Evolutionary conservation across 2,888 invertebrate species (phyloP), one percentile per base, ranked within the genome.

Genomic region (Drosophila niveifrons): DNA sequence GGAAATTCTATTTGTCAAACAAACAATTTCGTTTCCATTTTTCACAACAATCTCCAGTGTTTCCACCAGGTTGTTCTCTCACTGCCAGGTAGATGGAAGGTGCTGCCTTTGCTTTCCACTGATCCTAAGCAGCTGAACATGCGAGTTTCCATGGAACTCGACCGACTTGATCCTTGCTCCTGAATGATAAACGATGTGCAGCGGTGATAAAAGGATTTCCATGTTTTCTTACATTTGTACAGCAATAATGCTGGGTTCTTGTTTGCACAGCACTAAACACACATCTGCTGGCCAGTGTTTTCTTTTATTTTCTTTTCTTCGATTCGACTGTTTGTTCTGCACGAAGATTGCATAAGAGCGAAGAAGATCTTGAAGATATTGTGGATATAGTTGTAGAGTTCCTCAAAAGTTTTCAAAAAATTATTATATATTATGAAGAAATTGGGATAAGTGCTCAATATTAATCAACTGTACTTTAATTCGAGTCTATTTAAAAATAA

Each of bases 1-100:
- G 75, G 53, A 68, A 82, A 75, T 87, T 84, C 63, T 85, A 76
- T 88, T 84, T 88, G 86, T 83, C 82, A 85, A 83, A 83, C 78
- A 83, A 88, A 88, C 88, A 78, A 80, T 88, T 85, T 68, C 73
- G 61, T 57, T 70, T 58, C 65, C 47, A 53, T 80, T 82, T 65
- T 73, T 65, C 72, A 62, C 28, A 36, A 29, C 18, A 3, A 57
- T 57, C 59, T 41, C 36, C 23, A 13, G 10, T 43, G 44, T 46
- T 31, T 56, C 13, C 44, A 7, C 44, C 85, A 87, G 82, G 88
- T 84, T 75, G 61, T 52, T 46, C 11, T 1, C 29, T 11, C 3
- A 6, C 11, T 17, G 41, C 59, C 62, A 82, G 87, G 88, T 83
- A 82, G 70, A 13, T 17, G 15, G 11, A 36, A 44, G 53, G 53